phyloP scores from a whole-genome alignment of 2,888 invertebrate species.

The Alloplasta piceator region DNA sequence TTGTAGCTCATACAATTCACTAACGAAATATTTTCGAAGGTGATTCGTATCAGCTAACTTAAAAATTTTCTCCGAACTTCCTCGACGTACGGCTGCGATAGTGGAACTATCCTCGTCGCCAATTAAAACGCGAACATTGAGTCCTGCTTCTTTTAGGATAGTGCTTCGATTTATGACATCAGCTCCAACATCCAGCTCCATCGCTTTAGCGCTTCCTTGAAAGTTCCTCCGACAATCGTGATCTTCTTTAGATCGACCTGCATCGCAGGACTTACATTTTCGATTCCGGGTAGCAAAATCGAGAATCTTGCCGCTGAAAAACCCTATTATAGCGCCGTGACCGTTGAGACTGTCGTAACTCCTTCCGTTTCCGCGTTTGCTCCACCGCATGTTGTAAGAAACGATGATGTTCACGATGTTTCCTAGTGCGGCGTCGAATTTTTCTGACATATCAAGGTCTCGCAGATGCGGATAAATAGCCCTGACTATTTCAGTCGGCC shows the following conservation, averaged over 20 bases:
- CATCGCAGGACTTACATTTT: slow-evolving; percentile 19
- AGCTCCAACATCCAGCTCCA: slow-evolving; percentile 44
- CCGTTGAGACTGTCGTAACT: slow-evolving; percentile 16
- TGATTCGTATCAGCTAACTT: slow-evolving; percentile 69
- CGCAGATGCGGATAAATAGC: background rate
- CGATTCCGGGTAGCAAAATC: background rate
- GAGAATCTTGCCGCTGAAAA: slow-evolving; percentile 1
- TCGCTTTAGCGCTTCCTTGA: slow-evolving; percentile 12
- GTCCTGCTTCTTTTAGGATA: slow-evolving; percentile 63
- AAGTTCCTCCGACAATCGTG: slow-evolving; percentile 30
- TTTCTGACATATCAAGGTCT: slow-evolving; percentile 35
- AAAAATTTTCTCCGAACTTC: slow-evolving; percentile 48
- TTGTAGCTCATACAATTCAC: slow-evolving; percentile 63
- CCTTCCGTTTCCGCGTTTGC: slow-evolving; percentile 5
- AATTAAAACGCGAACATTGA: slow-evolving; percentile 67
- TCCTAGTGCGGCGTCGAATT: slow-evolving; percentile 1
- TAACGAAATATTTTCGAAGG: slow-evolving; percentile 64
- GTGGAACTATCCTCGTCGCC: slow-evolving; percentile 71
- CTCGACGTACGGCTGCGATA: slow-evolving; percentile 66
- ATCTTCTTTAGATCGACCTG: background rate
- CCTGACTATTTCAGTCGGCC: background rate
- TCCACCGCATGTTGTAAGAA: slow-evolving; percentile 7
- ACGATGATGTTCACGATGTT: slow-evolving; percentile 9
- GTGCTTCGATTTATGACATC: slow-evolving; percentile 56
- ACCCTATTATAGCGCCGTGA: slow-evolving; percentile 3